Evolutionary conservation across 2,113 vertebrate species (phyloP).

Genomic region (Cervus canadensis): DNA sequence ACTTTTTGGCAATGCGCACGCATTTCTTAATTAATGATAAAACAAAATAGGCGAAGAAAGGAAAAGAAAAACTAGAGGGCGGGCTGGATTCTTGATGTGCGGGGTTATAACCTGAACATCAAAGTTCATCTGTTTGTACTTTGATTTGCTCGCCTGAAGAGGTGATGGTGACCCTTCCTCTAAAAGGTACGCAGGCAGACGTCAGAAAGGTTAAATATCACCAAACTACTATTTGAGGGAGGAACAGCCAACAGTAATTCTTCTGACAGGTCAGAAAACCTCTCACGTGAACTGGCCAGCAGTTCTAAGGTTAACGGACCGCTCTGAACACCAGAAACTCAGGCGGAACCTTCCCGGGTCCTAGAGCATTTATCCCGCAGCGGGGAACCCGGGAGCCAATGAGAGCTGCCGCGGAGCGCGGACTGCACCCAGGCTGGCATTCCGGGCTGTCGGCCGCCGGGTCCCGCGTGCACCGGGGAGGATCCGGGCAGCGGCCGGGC

Average conservation of each 20-base stretch:
- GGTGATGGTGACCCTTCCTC: not conserved
- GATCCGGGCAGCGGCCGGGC: not conserved
- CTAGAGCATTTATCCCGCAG: not conserved
- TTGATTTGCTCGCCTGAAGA: not conserved
- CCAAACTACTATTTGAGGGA: not conserved
- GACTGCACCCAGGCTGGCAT: not conserved
- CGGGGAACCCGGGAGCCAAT: not conserved
- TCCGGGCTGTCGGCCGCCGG: not conserved
- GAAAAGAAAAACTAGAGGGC: not conserved
- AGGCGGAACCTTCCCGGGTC: not conserved
- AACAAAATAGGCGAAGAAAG: not conserved
- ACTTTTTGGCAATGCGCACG: not conserved
- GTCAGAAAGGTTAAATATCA: not conserved
- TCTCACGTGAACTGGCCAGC: not conserved
- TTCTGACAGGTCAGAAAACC: not conserved
- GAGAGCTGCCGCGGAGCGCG: not conserved
- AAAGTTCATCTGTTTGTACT: not conserved
- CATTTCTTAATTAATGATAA: not conserved
- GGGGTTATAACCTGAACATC: not conserved
- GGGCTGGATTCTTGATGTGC: not conserved
- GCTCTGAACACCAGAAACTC: not conserved
- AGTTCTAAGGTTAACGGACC: not conserved
- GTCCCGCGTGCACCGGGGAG: not conserved
- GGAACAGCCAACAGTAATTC: not conserved
- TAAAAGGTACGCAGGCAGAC: not conserved